Base-by-base conservation (phyloP, 2,797 vertebrate genomes). In the Sciurus vulgaris region DNA sequence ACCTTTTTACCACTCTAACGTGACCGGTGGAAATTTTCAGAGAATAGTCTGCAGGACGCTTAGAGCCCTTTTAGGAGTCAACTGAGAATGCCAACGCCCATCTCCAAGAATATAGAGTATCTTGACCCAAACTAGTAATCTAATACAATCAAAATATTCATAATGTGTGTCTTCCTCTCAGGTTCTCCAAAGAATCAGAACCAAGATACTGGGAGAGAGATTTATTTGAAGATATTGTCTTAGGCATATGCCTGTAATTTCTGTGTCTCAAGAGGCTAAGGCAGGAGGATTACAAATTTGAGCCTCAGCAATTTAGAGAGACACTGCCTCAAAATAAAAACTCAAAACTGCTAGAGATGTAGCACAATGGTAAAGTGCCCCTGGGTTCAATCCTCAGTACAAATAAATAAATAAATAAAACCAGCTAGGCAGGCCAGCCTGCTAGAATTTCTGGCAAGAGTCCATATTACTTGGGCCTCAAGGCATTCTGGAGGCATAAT, bases 141-240 rank as follows among this genome's bases (percentile, higher is more conserved):
- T 86, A 17, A 82, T 77, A 94, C 91, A 81, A 86, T 47, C 61
- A 38, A 78, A 76, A 86, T 54, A 14, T 77, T 74, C n/a, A 69
- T 22, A 47, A 81, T 74, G 3, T 22, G 6, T 26, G 28, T 73
- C 38, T n/a, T 26, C 72, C 72, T 90, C 56, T 88, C 59, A 20
- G 47, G 10, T 76, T 70, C 51, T 84, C 35, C 51, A 93, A 12
- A 96, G 73, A 91, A 91, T 79, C 51, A 89, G 67, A 95, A 70
- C 44, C 54, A 70, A 9, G 24, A 12, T 74, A 20, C 26, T 51
- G 67, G 15, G n/a, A 74, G 22, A 84, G 61, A 72, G 44, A 56
- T 49, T 88, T 87, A 79, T 86, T 94, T 93, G 89, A 84, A 94
- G 30, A 77, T 76, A 88, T 51, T 91, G 20, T 54, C 14, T 86